Evolutionary conservation across 2,113 vertebrate genomes (phyloP), one percentile per base, ranked within the genome.

Genomic region (Balaeniceps rex): DNA sequence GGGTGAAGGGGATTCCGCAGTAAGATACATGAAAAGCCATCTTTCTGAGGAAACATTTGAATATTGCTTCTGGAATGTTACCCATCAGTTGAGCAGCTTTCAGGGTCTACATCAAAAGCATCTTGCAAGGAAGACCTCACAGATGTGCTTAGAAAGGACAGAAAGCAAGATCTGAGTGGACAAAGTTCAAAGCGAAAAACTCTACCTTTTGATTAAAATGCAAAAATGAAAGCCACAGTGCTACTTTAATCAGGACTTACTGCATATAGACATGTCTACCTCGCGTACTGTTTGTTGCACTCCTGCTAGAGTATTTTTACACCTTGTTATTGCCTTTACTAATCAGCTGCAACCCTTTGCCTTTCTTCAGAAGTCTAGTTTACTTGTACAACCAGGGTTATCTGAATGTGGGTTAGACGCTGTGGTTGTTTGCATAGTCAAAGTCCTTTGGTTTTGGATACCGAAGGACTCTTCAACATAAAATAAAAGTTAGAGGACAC

Each of bases 261-360:
- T 97, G 96, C 95, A 87, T 96, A 90, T 96, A 87, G 97, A 97
- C 97, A 93, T 69, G 93, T 98, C 98, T 98, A 98, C 98, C 98
- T 98, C 98, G 91, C 87, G 0, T 94, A 80, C 96, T 95, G 36
- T 96, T 79, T 95, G 77, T 97, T 98, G 97, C 97, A 98, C 97
- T 98, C 97, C 91, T 97, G 92, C 95, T 92, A 85, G 97, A 98
- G 87, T 96, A 97, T 96, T 96, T 97, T 93, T 95, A 81, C 93
- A 96, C 95, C 92, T 97, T 95, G 78, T 96, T 93, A 91, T 95
- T 97, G 96, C 88, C 96, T 97, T 96, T 97, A 96, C 96, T 97
- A 95, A 96, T 97, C 96, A 83, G 79, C 83, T 93, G 82, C 78
- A 92, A 91, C 80, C 85, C 95, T 90, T 93, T 84, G 64, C 78